Conservation (phyloP, 2,888 invertebrate genomes). For the Chalcosyrphus nemorum region DNA sequence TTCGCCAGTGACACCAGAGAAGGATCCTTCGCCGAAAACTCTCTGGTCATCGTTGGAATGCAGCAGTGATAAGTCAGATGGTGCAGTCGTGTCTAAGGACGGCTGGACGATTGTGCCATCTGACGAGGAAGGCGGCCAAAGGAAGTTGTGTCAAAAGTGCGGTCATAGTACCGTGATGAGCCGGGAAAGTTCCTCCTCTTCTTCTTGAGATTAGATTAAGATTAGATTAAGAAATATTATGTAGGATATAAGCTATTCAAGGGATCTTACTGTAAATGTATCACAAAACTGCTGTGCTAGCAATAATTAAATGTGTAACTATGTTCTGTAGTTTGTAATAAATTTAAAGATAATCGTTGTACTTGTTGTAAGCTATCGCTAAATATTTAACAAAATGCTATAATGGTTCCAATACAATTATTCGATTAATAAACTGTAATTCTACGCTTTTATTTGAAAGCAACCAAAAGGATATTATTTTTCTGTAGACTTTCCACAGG, state of each 20-base stretch:
- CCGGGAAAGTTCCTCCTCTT: constrained; percentile 47
- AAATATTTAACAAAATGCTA: background rate
- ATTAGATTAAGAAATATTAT: background rate
- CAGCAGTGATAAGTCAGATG: constrained; percentile 18
- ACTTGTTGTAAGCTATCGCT: background rate
- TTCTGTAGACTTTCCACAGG: too few relatives aligned
- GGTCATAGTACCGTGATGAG: constrained; percentile 47
- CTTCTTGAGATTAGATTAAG: constrained; percentile 42
- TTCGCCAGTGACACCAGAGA: constrained; percentile 35
- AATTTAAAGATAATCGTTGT: background rate
- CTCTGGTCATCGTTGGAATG: constrained; percentile 52
- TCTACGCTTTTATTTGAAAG: too few relatives aligned
- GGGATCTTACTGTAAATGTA: constrained; percentile 24
- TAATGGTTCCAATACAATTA: background rate
- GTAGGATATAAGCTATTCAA: constrained; percentile 8
- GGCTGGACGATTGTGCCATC: constrained; percentile 63
- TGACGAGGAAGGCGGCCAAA: background rate
- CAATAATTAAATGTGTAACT: constrained; percentile 48
- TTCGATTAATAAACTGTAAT: constrained; percentile 49
- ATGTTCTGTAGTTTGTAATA: background rate
- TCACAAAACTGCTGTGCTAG: constrained; percentile 69
- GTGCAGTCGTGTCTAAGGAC: constrained; percentile 60
- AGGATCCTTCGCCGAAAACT: background rate
- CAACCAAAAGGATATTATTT: too few relatives aligned
- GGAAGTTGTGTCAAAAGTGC: constrained; percentile 51